These are phyloP conservation scores for Ophion ellenae DNA, from an alignment of 2,888 invertebrate species.

Conservation along the genomic window DNA sequence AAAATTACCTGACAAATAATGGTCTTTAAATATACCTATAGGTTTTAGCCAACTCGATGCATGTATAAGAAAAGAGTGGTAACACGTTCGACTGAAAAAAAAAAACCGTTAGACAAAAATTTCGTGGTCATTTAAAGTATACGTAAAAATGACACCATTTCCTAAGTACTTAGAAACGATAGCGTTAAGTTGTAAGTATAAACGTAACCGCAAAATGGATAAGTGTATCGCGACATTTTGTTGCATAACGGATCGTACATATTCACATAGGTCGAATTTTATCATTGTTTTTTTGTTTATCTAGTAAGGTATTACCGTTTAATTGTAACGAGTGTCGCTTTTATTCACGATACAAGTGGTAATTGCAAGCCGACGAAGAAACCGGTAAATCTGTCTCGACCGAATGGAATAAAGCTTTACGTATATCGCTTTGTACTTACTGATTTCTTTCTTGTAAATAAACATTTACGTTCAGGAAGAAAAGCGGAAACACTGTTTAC, in stretches of 20 bases:
- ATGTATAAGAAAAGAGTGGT: background rate
- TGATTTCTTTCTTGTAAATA: background rate
- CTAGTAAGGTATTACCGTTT: background rate
- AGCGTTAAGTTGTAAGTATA: conserved; percentile 42
- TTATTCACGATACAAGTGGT: background rate
- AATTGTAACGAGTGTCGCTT: background rate
- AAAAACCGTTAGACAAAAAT: conserved; percentile 34
- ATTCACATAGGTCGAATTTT: background rate
- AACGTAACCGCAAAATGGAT: conserved; percentile 13
- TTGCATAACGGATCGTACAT: background rate
- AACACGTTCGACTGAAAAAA: conserved; percentile 38
- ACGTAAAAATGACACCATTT: conserved; percentile 31
- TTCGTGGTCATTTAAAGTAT: conserved; percentile 28
- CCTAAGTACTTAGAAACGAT: conserved; percentile 57
- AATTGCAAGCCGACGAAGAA: background rate
- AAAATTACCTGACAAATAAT: conserved; percentile 20
- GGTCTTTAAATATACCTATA: conserved; percentile 10
- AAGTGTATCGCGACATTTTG: background rate
- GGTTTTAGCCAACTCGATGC: conserved; percentile 1
- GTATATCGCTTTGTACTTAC: conserved; percentile 13
- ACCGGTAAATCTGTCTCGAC: background rate
- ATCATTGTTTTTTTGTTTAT: background rate
- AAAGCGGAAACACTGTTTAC: background rate
- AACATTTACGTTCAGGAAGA: background rate
- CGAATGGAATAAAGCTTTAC: conserved; percentile 6